Evolutionary conservation across 2,888 invertebrate species (phyloP).

Genomic region (Rotaria socialis): DNA sequence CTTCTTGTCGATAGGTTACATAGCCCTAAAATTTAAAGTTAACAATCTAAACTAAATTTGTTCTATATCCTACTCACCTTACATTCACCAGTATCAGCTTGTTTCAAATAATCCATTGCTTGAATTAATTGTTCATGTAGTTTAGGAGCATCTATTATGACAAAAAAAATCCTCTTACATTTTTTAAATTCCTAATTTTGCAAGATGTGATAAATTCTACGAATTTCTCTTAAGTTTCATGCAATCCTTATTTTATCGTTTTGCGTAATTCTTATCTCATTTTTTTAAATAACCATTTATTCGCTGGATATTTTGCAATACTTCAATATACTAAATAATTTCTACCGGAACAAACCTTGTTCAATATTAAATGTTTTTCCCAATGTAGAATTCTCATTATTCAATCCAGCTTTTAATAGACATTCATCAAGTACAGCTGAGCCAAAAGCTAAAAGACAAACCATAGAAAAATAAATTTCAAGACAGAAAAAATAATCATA

Average conservation of each 20-base stretch:
- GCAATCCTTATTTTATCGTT: too few relatives aligned
- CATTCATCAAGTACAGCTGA: constrained; percentile 84
- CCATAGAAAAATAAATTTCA: constrained; percentile 47
- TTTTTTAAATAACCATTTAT: too few relatives aligned
- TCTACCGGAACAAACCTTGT: constrained; percentile 49
- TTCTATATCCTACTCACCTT: neutral
- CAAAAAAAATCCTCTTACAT: neutral
- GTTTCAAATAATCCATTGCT: constrained; percentile 1
- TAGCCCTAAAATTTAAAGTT: neutral
- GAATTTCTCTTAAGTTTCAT: too few relatives aligned
- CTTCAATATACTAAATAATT: too few relatives aligned
- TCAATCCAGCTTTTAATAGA: constrained; percentile 70
- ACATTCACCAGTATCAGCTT: constrained; percentile 9
- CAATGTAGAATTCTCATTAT: constrained; percentile 60
- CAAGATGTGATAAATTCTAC: too few relatives aligned
- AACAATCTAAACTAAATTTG: neutral
- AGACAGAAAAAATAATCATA: constrained; percentile 53
- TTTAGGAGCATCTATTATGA: neutral
- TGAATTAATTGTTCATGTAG: neutral
- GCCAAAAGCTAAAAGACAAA: constrained; percentile 70
- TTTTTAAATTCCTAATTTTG: too few relatives aligned
- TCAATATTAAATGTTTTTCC: constrained; percentile 66
- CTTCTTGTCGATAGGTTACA: constrained; percentile 1
- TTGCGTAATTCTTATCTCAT: too few relatives aligned
- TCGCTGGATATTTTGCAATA: too few relatives aligned